Conservation (phyloP, 2,113 vertebrate genomes). For the Baryphthengus martii region DNA sequence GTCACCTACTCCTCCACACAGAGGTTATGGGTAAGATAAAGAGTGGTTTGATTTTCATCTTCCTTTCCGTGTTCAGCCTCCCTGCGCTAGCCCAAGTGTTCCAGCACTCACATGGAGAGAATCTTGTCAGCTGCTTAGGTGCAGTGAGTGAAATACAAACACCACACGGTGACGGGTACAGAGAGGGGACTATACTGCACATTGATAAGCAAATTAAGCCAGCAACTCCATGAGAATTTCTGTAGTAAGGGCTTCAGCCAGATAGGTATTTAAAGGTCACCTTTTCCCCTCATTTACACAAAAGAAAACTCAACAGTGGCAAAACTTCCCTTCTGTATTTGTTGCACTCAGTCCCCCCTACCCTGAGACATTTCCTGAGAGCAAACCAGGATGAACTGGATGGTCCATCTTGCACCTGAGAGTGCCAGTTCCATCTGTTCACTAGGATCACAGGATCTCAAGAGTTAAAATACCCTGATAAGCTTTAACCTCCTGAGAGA, state of each 20-base stretch:
- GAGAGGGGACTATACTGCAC: neutral
- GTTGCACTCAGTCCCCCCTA: neutral
- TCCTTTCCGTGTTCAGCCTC: neutral
- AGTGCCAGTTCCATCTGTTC: neutral
- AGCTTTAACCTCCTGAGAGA: constrained; percentile 21
- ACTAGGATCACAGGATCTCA: neutral
- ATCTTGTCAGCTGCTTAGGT: neutral
- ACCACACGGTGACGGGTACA: neutral
- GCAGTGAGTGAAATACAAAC: neutral
- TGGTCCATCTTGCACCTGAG: neutral
- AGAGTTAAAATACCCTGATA: constrained; percentile 62
- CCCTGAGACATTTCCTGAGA: neutral
- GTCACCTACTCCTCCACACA: neutral
- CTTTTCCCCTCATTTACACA: neutral
- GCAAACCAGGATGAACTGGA: neutral
- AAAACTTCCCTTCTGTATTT: neutral
- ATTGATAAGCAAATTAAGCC: neutral
- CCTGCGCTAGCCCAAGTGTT: neutral
- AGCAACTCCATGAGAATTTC: rapidly evolving
- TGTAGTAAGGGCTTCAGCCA: neutral
- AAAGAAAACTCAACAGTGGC: neutral
- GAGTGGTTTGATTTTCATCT: neutral
- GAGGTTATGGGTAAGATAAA: neutral
- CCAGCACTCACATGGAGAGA: neutral
- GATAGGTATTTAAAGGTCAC: neutral